Conservation (phyloP, 2,888 invertebrate genomes). For the Heliconius charithonia region DNA sequence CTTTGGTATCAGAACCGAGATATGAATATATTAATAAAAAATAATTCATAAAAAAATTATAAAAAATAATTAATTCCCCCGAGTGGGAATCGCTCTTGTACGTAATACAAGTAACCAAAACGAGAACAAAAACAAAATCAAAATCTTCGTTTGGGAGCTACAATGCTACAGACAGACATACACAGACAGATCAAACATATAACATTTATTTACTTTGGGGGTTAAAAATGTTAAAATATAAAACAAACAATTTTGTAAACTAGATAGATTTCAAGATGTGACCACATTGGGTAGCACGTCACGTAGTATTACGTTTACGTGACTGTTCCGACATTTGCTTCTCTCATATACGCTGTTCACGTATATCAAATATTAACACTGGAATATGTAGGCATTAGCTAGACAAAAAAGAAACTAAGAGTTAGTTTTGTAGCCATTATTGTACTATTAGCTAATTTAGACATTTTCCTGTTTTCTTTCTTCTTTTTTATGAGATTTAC, state of each 20-base stretch:
- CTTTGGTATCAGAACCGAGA: too few species aligned
- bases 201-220: neutral
- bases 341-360: neutral
- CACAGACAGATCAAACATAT: too few species aligned
- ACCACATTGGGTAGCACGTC: slow-evolving; percentile 13
- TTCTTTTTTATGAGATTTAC: too few species aligned
- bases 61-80: too few species aligned
- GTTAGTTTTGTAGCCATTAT: neutral
- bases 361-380: slow-evolving; percentile 7
- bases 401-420: neutral
- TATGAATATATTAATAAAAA: too few species aligned
- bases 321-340: slow-evolving; percentile 16
- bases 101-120: too few species aligned
- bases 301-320: slow-evolving; percentile 25
- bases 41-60: too few species aligned
- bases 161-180: too few species aligned
- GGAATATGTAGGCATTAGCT: slow-evolving; percentile 1
- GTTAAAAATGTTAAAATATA: neutral
- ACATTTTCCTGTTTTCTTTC: neutral
- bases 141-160: too few species aligned
- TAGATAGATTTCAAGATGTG: slow-evolving; percentile 20
- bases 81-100: too few species aligned
- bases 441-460: neutral
- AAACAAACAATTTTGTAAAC: neutral
- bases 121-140: too few species aligned